Percentiles rank a stretch among this genome's conserved stretches.
Evolutionary conservation across 2,888 invertebrate genomes (phyloP).

Genomic region (Lasioglossum lativentre): DNA sequence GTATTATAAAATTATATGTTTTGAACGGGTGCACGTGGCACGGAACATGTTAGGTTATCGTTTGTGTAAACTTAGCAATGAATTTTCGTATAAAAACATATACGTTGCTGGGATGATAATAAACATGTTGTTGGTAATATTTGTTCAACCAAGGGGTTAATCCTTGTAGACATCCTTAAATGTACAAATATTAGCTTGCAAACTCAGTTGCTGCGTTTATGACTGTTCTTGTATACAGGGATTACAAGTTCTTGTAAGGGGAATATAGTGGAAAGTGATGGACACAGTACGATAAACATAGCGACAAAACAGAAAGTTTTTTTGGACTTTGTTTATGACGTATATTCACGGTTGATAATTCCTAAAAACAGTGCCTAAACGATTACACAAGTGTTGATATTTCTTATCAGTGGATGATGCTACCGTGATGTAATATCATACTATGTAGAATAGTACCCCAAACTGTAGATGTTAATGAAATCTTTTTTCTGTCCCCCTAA

Average conservation of each 20-base stretch:
- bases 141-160: no score
- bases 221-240: neutral
- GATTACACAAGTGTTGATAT: neutral
- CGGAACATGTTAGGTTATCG: neutral
- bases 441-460: neutral
- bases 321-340: neutral
- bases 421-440: neutral
- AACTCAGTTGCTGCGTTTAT: neutral
- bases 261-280: neutral
- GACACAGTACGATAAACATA: neutral
- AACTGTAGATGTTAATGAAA: neutral
- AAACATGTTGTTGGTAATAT: neutral
- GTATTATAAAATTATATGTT: neutral
- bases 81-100: neutral
- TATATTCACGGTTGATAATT: neutral
- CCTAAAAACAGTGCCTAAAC: neutral
- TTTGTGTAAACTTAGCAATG: neutral
- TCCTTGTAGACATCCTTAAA: no score
- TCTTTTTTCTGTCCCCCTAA: neutral
- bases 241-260: no score
- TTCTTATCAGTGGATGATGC: neutral
- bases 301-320: neutral
- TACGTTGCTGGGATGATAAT: neutral
- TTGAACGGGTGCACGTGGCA: neutral
- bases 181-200: neutral